Percentiles rank a stretch among this genome's conserved stretches.
Evolutionary conservation across 2,888 invertebrate species (phyloP).

Genomic region (Eugnorisma glareosa): DNA sequence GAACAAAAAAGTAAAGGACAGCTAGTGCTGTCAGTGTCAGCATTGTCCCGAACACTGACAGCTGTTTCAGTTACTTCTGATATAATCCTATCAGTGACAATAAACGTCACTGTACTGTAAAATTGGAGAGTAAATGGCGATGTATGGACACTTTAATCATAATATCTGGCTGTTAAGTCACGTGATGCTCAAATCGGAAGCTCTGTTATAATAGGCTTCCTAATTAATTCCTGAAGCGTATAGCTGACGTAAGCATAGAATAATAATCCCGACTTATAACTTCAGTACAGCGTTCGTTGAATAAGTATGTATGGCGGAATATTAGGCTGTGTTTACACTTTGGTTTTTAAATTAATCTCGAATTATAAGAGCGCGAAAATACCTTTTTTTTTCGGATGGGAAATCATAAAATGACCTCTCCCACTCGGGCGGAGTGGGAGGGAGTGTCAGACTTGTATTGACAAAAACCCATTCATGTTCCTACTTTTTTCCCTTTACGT

Average conservation of each 20-base stretch:
- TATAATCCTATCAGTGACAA: background rate
- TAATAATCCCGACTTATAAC: conserved; percentile 31
- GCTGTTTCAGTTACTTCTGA: background rate
- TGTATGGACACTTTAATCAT: background rate
- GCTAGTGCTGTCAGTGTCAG: background rate
- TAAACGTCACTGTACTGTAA: background rate
- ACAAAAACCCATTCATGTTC: too few species aligned
- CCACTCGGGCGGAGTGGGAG: too few species aligned
- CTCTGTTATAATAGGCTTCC: conserved; percentile 3
- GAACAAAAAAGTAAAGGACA: background rate
- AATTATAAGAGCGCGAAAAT: background rate
- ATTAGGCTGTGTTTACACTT: conserved; percentile 10
- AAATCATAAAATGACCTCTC: too few species aligned
- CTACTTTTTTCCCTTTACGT: too few species aligned
- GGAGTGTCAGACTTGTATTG: too few species aligned
- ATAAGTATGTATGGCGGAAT: conserved; percentile 20
- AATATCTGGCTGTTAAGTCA: background rate
- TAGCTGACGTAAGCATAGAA: conserved; percentile 7
- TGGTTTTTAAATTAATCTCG: too few species aligned
- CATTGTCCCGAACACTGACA: background rate
- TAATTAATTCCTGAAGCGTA: conserved; percentile 43
- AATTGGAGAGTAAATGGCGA: background rate
- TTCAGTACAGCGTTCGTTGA: background rate
- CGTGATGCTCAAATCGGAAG: background rate
- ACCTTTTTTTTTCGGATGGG: too few species aligned